Base-by-base conservation (phyloP, 2,888 invertebrate genomes). In the Sinotaia quadrata region DNA sequence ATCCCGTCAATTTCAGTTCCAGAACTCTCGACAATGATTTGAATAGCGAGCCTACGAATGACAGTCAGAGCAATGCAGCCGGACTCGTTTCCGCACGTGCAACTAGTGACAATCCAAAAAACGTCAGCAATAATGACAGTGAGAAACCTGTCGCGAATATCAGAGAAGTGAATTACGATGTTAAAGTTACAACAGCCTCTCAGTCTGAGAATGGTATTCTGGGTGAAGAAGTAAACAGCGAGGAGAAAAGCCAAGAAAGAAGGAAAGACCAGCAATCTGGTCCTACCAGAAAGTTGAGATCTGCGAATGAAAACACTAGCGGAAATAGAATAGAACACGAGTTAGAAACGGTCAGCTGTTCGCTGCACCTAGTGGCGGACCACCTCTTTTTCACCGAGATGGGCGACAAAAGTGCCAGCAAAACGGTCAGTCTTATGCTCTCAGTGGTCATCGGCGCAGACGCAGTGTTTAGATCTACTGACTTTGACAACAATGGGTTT, bases 401-500 rank as follows among this genome's bases (percentile, higher is more conserved):
- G 15, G 84, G 82, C 4, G 63, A 74, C 10, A 62, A 71, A 7
- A 75, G 72, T 47, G 54, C 78, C 2, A 57, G 67, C 8, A 68
- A 58, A 24, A 80, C 84, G 8, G 71, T 83, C 18, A 71, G 78
- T 31, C 82, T 81, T 57, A 78, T 87, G 72, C 67, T 81, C 12
- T 78, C 78, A 56, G 74, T 81, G 4, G 75, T 83, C 0, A 79
- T 75, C 34, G 81, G 83, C 63, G 79, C 84, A 7, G 81, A 87
- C 68, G 66, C 75, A 2, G 79, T 86, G 15, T 86, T 85, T 67
- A 76, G 84, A 24, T 71, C 74, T 12, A 84, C 85, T 5, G 85
- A 85, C 65, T 86, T 86, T 61, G 77, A 84, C 70, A 85, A 82
- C 0, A 81, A 85, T 59, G 83, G 81, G 0, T 51, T 69, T 5